A percentile compares a stretch with the other conserved stretches of the same genome.
phyloP scores from a whole-genome alignment of 2,797 vertebrate genomes.

The Sebastes cheni region DNA sequence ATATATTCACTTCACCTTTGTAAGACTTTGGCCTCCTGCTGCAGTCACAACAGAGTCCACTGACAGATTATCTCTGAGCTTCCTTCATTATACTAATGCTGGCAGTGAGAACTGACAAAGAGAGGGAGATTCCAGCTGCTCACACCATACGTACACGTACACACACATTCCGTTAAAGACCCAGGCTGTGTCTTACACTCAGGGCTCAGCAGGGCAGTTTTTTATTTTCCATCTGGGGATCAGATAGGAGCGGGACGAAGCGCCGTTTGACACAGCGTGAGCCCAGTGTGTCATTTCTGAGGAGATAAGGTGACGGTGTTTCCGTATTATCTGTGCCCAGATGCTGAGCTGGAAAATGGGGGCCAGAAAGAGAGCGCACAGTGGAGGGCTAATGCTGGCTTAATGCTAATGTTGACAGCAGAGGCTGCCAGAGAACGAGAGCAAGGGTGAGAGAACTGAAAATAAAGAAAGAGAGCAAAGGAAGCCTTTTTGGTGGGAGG shows the following conservation, averaged over 20 bases:
- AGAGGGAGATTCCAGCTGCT: slow-evolving; percentile 42
- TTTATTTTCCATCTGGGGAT: slow-evolving; percentile 70
- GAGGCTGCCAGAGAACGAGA: slow-evolving; percentile 42
- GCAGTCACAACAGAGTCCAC: slow-evolving; percentile 32
- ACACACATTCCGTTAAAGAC: slow-evolving; percentile 51
- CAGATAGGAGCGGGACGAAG: slow-evolving; percentile 71
- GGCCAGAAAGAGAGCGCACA: slow-evolving; percentile 29
- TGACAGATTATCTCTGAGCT: slow-evolving; percentile 41
- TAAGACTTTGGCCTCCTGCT: slow-evolving; percentile 23
- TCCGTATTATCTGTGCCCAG: slow-evolving; percentile 71
- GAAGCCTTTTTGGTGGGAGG: slow-evolving; percentile 17
- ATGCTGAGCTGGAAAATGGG: slow-evolving; percentile 73
- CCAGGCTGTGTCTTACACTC: slow-evolving; percentile 59
- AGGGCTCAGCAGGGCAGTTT: slow-evolving; percentile 60
- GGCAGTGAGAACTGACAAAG: slow-evolving; percentile 54
- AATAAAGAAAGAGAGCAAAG: slow-evolving; percentile 35
- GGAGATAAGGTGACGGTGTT: slow-evolving; percentile 75
- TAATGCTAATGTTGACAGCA: slow-evolving; percentile 68
- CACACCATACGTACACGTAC: neutral
- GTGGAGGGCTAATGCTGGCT: slow-evolving; percentile 60
- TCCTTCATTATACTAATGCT: slow-evolving; percentile 56
- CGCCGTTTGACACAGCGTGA: slow-evolving; percentile 68
- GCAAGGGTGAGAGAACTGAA: slow-evolving; percentile 16
- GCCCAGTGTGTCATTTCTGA: slow-evolving; percentile 76
- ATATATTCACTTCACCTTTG: neutral